Evolutionary conservation across 2,888 invertebrate genomes (phyloP).

Genomic region (Reticulitermes lucifugus): DNA sequence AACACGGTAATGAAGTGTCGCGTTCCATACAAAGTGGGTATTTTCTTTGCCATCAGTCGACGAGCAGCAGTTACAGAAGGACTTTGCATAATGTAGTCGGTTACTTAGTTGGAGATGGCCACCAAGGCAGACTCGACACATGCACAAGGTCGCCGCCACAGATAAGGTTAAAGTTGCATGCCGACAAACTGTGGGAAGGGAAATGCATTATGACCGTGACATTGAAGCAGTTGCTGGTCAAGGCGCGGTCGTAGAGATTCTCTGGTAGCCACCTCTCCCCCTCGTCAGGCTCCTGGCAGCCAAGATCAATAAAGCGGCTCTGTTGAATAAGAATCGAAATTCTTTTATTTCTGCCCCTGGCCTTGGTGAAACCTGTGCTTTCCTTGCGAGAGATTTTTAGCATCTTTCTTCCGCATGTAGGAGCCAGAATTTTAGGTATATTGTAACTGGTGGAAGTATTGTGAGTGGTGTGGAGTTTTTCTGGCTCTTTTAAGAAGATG

Average conservation of each 20-base stretch:
- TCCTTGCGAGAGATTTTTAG: too few species aligned
- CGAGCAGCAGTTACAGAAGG: too few species aligned
- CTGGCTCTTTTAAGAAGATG: too few species aligned
- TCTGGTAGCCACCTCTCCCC: not conserved
- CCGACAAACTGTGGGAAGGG: not conserved
- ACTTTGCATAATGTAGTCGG: too few species aligned
- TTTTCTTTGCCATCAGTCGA: too few species aligned
- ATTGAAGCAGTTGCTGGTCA: not conserved
- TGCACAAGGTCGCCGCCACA: constrained; percentile 1
- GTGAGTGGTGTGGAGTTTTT: too few species aligned
- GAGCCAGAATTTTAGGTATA: too few species aligned
- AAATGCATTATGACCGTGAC: not conserved
- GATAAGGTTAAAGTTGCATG: not conserved
- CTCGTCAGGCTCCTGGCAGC: not conserved
- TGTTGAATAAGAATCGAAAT: not conserved
- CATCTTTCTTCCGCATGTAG: too few species aligned
- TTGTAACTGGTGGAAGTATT: too few species aligned
- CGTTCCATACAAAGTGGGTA: too few species aligned
- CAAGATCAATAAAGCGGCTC: not conserved
- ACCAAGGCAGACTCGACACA: not conserved
- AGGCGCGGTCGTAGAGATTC: not conserved
- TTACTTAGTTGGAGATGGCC: not conserved
- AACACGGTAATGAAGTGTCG: too few species aligned
- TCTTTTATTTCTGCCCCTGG: not conserved
- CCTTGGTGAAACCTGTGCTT: too few species aligned